A percentile compares a stretch with the other conserved stretches of the same genome.
These are phyloP conservation scores for Zaprionus nigranus DNA, from an alignment of 1,140 invertebrate genomes.

Conservation along the genomic window DNA sequence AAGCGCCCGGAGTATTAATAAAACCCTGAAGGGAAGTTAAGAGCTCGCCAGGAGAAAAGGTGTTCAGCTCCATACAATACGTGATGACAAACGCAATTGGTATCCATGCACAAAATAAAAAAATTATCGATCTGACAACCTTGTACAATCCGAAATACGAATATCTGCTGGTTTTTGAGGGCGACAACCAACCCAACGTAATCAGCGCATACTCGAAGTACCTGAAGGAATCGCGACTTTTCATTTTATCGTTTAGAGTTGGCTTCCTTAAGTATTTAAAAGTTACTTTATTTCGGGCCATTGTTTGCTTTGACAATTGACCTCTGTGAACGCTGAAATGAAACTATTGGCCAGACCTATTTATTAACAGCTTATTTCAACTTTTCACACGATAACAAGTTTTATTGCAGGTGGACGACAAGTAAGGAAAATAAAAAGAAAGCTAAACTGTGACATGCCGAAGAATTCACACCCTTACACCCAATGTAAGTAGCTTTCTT, in stretches of 20 bases:
- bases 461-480: no score
- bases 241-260: background rate
- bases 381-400: no score
- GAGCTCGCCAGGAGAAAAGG: background rate
- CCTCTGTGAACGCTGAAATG: background rate
- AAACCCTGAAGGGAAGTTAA: background rate
- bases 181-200: background rate
- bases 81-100: background rate
- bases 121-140: background rate
- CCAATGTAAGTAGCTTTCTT: no score
- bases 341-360: no score
- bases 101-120: background rate
- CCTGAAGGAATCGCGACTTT: background rate
- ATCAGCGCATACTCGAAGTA: background rate
- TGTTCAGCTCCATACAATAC: background rate
- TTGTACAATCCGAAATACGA: background rate
- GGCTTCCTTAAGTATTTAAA: background rate
- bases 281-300: background rate
- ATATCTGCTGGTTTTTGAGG: background rate
- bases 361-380: no score
- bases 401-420: no score
- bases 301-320: background rate
- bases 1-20: background rate
- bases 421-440: no score
- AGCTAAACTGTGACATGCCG: no score